These are phyloP conservation scores for Fregata magnificens DNA, from an alignment of 2,113 vertebrate species.

Conservation along the genomic window DNA sequence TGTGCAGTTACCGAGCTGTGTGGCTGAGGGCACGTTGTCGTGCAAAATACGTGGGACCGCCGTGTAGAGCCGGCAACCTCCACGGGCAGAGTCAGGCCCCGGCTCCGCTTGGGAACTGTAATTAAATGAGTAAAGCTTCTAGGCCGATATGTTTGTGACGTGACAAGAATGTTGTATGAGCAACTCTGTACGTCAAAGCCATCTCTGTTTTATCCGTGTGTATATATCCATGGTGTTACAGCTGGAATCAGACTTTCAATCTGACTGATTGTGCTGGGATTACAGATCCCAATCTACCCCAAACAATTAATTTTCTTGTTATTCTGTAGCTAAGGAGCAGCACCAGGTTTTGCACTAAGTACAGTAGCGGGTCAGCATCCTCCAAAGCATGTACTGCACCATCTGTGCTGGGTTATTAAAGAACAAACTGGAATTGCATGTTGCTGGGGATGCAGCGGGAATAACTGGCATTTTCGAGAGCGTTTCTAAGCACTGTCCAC, in stretches of 20 bases:
- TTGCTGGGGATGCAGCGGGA: background rate
- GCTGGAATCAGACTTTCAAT: background rate
- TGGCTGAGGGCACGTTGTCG: background rate
- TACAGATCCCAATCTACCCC: background rate
- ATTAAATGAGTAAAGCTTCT: background rate
- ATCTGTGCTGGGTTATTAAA: background rate
- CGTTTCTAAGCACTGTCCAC: background rate
- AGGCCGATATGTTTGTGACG: background rate
- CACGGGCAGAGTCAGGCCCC: fast-evolving
- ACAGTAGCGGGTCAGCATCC: background rate
- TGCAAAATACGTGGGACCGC: fast-evolving
- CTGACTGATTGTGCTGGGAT: background rate
- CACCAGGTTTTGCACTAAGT: background rate
- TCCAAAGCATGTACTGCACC: background rate
- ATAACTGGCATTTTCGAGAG: background rate
- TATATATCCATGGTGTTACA: fast-evolving
- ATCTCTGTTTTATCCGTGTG: background rate
- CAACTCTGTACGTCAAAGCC: fast-evolving
- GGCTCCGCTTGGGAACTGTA: background rate
- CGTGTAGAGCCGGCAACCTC: background rate
- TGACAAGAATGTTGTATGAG: background rate
- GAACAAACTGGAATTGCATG: background rate
- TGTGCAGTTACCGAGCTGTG: fast-evolving
- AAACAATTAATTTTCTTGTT: background rate
- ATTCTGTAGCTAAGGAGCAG: background rate